These are phyloP conservation scores for Karalla daura DNA, from an alignment of 2,797 vertebrate genomes.

Conservation along the genomic window DNA sequence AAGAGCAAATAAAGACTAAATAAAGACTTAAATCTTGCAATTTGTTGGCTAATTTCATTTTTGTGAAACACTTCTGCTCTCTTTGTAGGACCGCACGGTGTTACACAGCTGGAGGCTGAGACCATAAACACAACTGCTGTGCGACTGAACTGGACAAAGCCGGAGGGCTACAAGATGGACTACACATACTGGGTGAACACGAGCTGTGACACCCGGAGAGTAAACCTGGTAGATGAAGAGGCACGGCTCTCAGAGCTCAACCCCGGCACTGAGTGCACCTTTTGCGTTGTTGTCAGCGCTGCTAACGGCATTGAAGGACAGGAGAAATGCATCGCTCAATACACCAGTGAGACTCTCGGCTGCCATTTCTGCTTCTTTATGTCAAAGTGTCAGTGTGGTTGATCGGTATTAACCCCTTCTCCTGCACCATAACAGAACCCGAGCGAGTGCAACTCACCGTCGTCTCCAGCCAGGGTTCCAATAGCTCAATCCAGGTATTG, in stretches of 20 bases:
- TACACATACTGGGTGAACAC: constrained; percentile 60
- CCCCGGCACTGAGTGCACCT: constrained; percentile 66
- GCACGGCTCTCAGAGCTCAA: constrained; percentile 47
- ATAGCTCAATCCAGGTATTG: constrained; percentile 60
- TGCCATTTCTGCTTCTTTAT: background rate
- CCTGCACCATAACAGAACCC: constrained; percentile 56
- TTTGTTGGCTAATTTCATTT: background rate
- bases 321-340: constrained; percentile 42
- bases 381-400: background rate
- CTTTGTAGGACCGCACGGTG: constrained; percentile 60
- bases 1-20: background rate
- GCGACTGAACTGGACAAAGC: constrained; percentile 44
- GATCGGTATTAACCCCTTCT: constrained; percentile 1
- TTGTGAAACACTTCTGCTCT: constrained; percentile 12
- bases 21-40: background rate
- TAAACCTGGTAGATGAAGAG: accelerated
- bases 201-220: constrained; percentile 22
- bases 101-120: background rate
- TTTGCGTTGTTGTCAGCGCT: constrained; percentile 65
- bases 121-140: constrained; percentile 62
- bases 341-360: constrained; percentile 66
- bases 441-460: constrained; percentile 45
- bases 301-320: constrained; percentile 41
- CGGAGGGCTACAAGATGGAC: constrained; percentile 22
- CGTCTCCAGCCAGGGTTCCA: constrained; percentile 61